Evolutionary conservation across 2,797 vertebrate species (phyloP).

Genomic region (Poeciliopsis gracilis): DNA sequence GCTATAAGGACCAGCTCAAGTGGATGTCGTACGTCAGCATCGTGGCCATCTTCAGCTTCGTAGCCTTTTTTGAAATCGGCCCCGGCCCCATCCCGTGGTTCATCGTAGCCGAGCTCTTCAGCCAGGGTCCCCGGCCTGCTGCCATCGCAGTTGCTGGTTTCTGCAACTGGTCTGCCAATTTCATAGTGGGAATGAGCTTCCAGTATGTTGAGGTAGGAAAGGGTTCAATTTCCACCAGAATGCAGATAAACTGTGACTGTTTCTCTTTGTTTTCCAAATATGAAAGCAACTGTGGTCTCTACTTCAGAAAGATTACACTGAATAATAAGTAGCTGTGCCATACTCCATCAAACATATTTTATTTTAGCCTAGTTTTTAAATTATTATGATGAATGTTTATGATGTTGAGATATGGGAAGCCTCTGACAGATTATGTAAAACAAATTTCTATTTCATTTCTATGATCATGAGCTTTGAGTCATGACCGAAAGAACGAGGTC

Average conservation of each 20-base stretch:
- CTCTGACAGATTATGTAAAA: too few relatives aligned
- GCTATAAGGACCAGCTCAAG: conserved; percentile 81
- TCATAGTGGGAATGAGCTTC: conserved; percentile 95
- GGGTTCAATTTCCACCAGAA: neutral
- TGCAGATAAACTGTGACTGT: neutral
- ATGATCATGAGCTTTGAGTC: too few relatives aligned
- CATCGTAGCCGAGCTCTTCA: conserved; percentile 95
- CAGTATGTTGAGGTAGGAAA: conserved; percentile 89
- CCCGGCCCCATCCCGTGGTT: conserved; percentile 98
- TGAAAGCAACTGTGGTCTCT: neutral
- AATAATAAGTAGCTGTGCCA: neutral
- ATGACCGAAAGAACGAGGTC: too few relatives aligned
- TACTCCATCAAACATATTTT: too few relatives aligned
- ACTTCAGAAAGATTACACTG: neutral
- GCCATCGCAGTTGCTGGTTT: conserved; percentile 92
- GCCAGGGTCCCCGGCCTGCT: conserved; percentile 93
- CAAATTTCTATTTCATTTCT: too few relatives aligned
- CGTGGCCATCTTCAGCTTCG: conserved; percentile 91
- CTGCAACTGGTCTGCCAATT: conserved; percentile 97
- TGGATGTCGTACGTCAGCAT: conserved; percentile 97
- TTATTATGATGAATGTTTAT: too few relatives aligned
- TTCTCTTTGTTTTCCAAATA: neutral
- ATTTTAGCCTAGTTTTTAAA: too few relatives aligned
- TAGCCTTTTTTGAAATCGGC: conserved; percentile 96
- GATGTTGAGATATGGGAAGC: too few relatives aligned